These are phyloP conservation scores for Pachyrhynchus sulphureomaculatus DNA, from an alignment of 1,140 invertebrate genomes.

Conservation along the genomic window DNA sequence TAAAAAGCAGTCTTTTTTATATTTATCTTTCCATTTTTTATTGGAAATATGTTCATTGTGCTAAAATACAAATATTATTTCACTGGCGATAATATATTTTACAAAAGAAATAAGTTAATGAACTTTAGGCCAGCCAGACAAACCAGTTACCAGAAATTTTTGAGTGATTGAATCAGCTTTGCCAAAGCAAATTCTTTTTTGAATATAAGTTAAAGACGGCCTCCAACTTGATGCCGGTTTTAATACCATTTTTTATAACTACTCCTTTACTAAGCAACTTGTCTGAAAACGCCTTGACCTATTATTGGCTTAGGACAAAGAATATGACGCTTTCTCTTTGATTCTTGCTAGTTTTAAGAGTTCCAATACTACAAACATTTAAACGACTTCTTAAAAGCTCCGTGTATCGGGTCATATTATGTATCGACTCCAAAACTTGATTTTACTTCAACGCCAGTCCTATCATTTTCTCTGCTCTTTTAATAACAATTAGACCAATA, in stretches of 20 bases:
- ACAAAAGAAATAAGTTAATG: too few relatives aligned
- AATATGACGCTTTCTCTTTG: conserved; percentile 7
- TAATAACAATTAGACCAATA: too few relatives aligned
- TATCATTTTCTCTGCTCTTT: too few relatives aligned
- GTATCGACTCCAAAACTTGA: too few relatives aligned
- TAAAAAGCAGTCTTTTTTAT: too few relatives aligned
- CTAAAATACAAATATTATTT: too few relatives aligned
- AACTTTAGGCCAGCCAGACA: not conserved
- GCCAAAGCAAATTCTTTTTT: conserved; percentile 3
- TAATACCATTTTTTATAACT: conserved; percentile 1
- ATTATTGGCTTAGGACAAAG: conserved; percentile 11
- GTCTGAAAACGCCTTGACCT: conserved; percentile 2
- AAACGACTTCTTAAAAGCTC: not conserved
- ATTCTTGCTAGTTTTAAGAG: not conserved
- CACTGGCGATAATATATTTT: too few relatives aligned
- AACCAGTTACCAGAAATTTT: not conserved
- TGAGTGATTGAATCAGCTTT: not conserved
- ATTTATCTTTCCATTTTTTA: too few relatives aligned
- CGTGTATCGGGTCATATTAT: too few relatives aligned
- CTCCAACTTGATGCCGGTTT: conserved; percentile 1
- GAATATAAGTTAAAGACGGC: conserved; percentile 4
- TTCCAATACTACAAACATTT: not conserved
- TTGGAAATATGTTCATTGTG: too few relatives aligned
- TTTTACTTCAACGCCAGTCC: too few relatives aligned
- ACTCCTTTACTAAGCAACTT: not conserved